Evolutionary conservation across 2,888 invertebrate genomes (phyloP).

Genomic region (Rotaria socialis): DNA sequence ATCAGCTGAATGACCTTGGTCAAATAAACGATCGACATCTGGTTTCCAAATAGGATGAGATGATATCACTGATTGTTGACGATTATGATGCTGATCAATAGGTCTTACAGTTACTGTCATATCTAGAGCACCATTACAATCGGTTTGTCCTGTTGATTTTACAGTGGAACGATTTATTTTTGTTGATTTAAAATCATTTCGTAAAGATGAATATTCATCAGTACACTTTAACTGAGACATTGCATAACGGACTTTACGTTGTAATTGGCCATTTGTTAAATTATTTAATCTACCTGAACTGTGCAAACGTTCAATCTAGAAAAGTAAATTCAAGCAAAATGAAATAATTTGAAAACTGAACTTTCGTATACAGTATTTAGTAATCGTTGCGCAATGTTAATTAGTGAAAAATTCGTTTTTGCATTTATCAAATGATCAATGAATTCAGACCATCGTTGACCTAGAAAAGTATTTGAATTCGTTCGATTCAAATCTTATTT

Average conservation of each 20-base stretch:
- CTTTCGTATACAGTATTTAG: background rate
- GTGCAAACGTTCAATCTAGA: background rate
- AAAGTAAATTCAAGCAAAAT: background rate
- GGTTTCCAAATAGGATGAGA: background rate
- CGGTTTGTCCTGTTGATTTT: background rate
- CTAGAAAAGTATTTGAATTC: background rate
- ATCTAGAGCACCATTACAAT: background rate
- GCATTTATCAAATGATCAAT: background rate
- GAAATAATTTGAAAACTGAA: background rate
- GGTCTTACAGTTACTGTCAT: background rate
- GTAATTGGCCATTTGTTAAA: background rate
- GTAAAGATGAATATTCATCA: background rate
- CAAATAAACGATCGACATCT: background rate
- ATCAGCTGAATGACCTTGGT: background rate
- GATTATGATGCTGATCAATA: background rate
- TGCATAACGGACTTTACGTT: background rate
- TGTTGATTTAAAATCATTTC: background rate
- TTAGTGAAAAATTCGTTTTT: background rate
- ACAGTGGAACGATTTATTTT: background rate
- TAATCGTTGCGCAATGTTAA: background rate
- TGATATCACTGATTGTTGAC: background rate
- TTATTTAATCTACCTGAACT: background rate
- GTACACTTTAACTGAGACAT: background rate
- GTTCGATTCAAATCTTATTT: background rate
- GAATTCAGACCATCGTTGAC: background rate